A percentile compares a stretch with the other conserved stretches of the same genome.
Evolutionary conservation across 2,113 vertebrate species (phyloP).

Genomic region (Lampris incognitus): DNA sequence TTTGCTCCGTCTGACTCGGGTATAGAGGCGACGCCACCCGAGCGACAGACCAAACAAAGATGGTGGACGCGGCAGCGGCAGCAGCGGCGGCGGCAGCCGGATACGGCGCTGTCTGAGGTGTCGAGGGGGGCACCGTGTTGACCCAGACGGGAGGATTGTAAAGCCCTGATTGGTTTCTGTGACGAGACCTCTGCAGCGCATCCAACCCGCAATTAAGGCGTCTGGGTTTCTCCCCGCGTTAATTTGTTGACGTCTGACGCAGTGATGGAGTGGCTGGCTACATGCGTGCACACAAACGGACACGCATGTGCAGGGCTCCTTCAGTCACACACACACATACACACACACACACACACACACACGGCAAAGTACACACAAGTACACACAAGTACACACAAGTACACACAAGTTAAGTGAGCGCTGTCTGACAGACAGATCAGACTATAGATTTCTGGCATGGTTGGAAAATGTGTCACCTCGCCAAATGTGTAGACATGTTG

Average conservation of each 20-base stretch:
- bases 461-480: no score
- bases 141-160: constrained; percentile 24
- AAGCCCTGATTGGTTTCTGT: constrained; percentile 28
- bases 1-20: no score
- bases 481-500: background rate
- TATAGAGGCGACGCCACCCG: no score
- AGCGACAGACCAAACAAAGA: no score
- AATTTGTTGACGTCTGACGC: constrained; percentile 18
- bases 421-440: background rate
- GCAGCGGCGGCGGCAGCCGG: no score
- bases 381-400: background rate
- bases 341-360: constrained; percentile 7
- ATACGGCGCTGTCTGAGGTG: no score
- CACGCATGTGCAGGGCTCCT: background rate
- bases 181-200: background rate
- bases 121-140: no score
- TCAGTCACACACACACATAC: background rate
- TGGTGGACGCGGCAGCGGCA: no score
- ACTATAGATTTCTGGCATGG: no score
- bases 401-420: background rate
- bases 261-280: background rate
- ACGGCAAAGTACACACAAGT: background rate
- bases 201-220: constrained; percentile 48
- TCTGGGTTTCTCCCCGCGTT: constrained; percentile 36
- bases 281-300: background rate